Evolutionary conservation across 2,113 vertebrate species (phyloP).

Genomic region (Eudyptes chrysolophus): DNA sequence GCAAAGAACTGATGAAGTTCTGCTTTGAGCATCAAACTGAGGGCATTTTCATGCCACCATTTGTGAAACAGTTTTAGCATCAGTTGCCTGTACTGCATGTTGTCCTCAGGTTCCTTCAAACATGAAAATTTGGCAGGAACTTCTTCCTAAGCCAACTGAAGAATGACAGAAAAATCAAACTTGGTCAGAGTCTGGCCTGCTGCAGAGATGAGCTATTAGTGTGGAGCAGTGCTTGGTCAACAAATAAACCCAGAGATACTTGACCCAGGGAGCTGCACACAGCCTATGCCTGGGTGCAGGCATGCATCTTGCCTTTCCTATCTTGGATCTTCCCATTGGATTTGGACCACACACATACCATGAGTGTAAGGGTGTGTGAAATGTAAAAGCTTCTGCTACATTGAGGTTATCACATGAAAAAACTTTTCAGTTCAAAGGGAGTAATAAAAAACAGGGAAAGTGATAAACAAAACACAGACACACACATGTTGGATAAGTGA

Average conservation of each 20-base stretch:
- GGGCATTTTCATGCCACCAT: not conserved
- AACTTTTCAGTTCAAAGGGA: not conserved
- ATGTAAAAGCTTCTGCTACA: not conserved
- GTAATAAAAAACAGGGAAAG: not conserved
- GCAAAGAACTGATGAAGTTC: not conserved
- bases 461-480: not conserved
- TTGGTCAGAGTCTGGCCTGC: not conserved
- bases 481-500: rapidly evolving
- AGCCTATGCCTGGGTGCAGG: not conserved
- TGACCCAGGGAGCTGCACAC: not conserved
- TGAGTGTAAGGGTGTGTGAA: not conserved
- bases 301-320: not conserved
- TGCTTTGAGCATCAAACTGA: not conserved
- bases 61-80: not conserved
- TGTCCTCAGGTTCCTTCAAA: not conserved
- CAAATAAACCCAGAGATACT: not conserved
- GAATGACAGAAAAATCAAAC: not conserved
- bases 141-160: not conserved
- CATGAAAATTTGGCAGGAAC: not conserved
- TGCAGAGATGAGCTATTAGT: not conserved
- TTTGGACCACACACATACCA: not conserved
- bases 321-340: not conserved
- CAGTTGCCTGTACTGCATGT: not conserved
- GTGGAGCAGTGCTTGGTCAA: not conserved
- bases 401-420: not conserved